Evolutionary conservation across 2,888 invertebrate genomes (phyloP).

Genomic region (Oscheius sp.): DNA sequence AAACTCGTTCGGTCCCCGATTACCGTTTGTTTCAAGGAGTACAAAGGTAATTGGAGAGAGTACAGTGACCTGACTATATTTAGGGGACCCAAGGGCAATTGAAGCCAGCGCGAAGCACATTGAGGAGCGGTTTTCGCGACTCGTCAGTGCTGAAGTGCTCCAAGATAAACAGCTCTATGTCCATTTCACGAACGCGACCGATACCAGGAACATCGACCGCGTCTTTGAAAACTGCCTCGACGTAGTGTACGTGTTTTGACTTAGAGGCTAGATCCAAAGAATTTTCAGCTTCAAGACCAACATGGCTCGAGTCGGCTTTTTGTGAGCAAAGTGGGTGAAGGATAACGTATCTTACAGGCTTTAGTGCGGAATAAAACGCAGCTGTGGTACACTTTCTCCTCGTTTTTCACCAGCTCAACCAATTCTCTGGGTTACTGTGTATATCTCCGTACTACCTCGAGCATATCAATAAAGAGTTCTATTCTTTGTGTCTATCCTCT

Average conservation of each 20-base stretch:
- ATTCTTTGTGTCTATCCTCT: too few relatives aligned
- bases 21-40: constrained; percentile 73
- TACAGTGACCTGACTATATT: not conserved
- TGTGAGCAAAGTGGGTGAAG: constrained; percentile 41
- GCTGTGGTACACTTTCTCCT: too few relatives aligned
- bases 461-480: too few relatives aligned
- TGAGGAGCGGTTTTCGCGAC: constrained; percentile 73
- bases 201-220: constrained; percentile 74
- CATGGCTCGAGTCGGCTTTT: constrained; percentile 72
- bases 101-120: constrained; percentile 73
- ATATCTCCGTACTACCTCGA: too few relatives aligned
- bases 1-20: constrained; percentile 60
- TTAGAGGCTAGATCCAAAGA: too few relatives aligned
- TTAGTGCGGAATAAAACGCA: too few relatives aligned
- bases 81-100: constrained; percentile 68
- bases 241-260: constrained; percentile 48
- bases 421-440: too few relatives aligned
- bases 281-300: constrained; percentile 59
- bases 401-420: too few relatives aligned
- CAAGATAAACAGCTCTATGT: constrained; percentile 73
- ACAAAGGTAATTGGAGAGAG: constrained; percentile 69
- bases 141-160: constrained; percentile 63
- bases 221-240: constrained; percentile 72
- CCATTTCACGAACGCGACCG: constrained; percentile 75
- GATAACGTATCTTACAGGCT: too few relatives aligned